Evolutionary conservation across 2,113 vertebrate genomes (phyloP), one percentile per base, ranked within the genome.

Genomic region (Pollimyrus isidori): DNA sequence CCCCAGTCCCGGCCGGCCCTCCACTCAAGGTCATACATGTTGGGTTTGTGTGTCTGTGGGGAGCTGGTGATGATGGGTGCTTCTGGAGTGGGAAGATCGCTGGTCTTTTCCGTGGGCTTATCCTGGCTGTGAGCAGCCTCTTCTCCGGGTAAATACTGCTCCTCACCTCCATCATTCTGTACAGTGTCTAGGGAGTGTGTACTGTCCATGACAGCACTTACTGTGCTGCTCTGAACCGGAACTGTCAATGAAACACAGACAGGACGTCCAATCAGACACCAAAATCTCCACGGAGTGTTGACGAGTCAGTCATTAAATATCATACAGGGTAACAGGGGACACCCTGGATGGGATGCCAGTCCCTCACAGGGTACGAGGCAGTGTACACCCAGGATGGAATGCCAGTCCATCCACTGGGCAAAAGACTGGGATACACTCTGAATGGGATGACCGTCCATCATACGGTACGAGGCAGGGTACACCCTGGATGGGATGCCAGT

Each of bases 61-160:
- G 97, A 97, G 93, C 98, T 99, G 94, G 95, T 96, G 91, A 99
- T 99, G 94, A 99, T 97, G 23, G 98, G 98, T 0, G 98, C 98
- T 53, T 99, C 98, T 0, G 98, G 98, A 0, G 96, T 95, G 0
- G 95, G 93, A 2, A 92, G 89, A 0, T 91, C 94, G 0, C 87
- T 88, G 1, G 90, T 92, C 76, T 93, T 94, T 0, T 95, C 96
- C 0, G 93, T 49, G 0, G 87, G 94, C 0, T 65, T 90, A 0
- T 88, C 89, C 15, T 89, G 0, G 0, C 52, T 0, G 19, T 91
- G 92, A 3, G 90, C 89, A 1, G 73, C 69, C 11, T 52, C 90
- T 17, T 90, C 92, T 0, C 83, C 53, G 1, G n/a, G 50, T 53
- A 93, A 89, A 86, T 94, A 93, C 45, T 88, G 90, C 0, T 90